These are phyloP conservation scores for Montipora foliosa DNA, from an alignment of 64 coral and sea anemone genomes.

Conservation along the genomic window DNA sequence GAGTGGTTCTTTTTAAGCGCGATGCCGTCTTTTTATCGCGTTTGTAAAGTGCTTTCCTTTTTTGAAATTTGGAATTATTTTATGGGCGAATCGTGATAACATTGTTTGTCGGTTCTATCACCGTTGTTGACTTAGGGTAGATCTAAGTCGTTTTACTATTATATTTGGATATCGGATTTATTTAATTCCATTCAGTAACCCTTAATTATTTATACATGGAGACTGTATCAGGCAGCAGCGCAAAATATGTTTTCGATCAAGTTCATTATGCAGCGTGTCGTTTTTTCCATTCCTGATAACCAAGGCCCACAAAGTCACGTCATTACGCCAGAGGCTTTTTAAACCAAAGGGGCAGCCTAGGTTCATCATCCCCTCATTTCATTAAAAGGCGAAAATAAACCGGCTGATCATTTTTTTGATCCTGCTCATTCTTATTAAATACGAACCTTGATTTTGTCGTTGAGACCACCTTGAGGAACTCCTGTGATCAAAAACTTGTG, in stretches of 20 bases:
- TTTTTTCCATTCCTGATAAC: background rate
- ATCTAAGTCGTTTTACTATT: background rate
- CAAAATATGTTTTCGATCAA: constrained; percentile 8
- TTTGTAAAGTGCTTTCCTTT: constrained; percentile 7
- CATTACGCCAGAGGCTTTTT: background rate
- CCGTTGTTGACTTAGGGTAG: background rate
- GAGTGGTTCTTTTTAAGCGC: constrained; percentile 7
- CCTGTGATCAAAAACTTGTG: too few species aligned
- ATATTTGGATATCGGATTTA: constrained; percentile 15
- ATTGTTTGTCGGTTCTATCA: constrained; percentile 1
- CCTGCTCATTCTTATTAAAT: background rate
- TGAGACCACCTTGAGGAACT: background rate
- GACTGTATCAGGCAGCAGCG: background rate
- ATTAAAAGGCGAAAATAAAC: background rate
- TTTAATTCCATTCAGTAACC: background rate
- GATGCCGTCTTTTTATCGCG: background rate
- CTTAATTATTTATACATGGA: background rate
- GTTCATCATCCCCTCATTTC: background rate
- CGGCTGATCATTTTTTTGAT: background rate
- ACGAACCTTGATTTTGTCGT: background rate
- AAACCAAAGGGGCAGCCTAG: background rate
- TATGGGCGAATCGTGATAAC: constrained; percentile 3
- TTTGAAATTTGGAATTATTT: constrained; percentile 9
- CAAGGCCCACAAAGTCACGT: background rate
- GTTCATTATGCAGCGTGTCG: background rate